phyloP scores from a whole-genome alignment of 2,888 invertebrate species.

The Ariolimax columbianus region DNA sequence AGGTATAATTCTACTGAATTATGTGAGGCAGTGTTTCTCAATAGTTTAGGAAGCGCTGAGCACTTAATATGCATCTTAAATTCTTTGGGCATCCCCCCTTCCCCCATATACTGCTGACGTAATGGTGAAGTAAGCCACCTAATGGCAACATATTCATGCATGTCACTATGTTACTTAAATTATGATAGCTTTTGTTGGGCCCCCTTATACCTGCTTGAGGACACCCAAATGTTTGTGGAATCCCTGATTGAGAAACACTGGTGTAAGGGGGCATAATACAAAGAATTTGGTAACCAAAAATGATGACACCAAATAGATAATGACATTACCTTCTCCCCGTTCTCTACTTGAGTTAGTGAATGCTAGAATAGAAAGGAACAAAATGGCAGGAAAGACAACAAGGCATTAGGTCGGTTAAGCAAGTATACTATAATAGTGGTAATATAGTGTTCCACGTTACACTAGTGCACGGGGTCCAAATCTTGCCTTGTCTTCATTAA shows the following conservation, averaged over 20 bases:
- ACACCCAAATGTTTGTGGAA: too few species aligned
- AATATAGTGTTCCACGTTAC: neutral
- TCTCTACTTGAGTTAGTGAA: constrained; percentile 50
- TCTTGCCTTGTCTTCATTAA: too few species aligned
- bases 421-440: neutral
- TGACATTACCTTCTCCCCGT: constrained; percentile 45
- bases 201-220: too few species aligned
- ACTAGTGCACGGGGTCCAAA: too few species aligned
- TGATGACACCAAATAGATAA: constrained; percentile 2
- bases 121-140: too few species aligned
- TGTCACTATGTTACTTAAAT: too few species aligned
- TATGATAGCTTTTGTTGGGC: too few species aligned
- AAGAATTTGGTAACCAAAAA: neutral
- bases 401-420: constrained; percentile 37
- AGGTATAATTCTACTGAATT: neutral
- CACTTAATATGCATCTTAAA: too few species aligned
- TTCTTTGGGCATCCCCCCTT: too few species aligned
- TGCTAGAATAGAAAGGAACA: constrained; percentile 41
- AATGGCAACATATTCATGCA: too few species aligned
- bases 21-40: neutral
- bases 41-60: neutral
- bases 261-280: neutral
- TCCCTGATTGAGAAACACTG: neutral
- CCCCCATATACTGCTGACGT: too few species aligned
- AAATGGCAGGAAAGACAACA: constrained; percentile 39